These are phyloP conservation scores for Aphelinus certus DNA, from an alignment of 1,140 invertebrate species.

Conservation along the genomic window DNA sequence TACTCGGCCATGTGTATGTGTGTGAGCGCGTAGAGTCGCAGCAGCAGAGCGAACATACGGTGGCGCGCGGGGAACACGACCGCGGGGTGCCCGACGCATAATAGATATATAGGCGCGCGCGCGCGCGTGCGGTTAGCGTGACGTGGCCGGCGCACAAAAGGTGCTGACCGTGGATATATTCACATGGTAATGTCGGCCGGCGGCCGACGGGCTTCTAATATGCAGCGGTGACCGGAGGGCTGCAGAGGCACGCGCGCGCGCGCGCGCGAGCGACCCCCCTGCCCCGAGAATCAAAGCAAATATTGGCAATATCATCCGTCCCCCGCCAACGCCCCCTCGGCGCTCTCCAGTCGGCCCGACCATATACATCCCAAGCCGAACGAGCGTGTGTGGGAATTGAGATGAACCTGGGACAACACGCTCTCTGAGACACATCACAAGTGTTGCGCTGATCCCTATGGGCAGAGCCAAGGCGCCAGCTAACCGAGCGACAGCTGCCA, in stretches of 20 bases:
- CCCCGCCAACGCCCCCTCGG: slow-evolving; percentile 47
- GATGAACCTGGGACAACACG: no score
- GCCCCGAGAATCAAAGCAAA: slow-evolving; percentile 64
- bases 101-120: slow-evolving; percentile 38
- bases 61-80: background rate
- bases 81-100: slow-evolving; percentile 30
- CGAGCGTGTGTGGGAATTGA: no score
- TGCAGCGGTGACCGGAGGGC: slow-evolving; percentile 36
- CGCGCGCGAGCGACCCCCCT: slow-evolving; percentile 41
- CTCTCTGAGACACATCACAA: no score
- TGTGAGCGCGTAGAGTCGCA: no score
- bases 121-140: slow-evolving; percentile 46
- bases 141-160: slow-evolving; percentile 6
- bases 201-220: slow-evolving; percentile 52
- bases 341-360: no score
- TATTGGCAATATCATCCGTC: slow-evolving; percentile 65
- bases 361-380: no score
- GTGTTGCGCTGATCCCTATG: no score
- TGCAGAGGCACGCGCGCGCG: slow-evolving; percentile 27
- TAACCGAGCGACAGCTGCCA: no score
- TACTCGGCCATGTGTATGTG: no score
- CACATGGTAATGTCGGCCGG: slow-evolving; percentile 60
- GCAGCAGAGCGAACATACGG: slow-evolving; percentile 42
- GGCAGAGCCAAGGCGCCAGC: no score
- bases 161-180: slow-evolving; percentile 38